These are phyloP conservation scores for Tachyglossus aculeatus DNA, from an alignment of 2,797 vertebrate genomes.

Conservation along the genomic window DNA sequence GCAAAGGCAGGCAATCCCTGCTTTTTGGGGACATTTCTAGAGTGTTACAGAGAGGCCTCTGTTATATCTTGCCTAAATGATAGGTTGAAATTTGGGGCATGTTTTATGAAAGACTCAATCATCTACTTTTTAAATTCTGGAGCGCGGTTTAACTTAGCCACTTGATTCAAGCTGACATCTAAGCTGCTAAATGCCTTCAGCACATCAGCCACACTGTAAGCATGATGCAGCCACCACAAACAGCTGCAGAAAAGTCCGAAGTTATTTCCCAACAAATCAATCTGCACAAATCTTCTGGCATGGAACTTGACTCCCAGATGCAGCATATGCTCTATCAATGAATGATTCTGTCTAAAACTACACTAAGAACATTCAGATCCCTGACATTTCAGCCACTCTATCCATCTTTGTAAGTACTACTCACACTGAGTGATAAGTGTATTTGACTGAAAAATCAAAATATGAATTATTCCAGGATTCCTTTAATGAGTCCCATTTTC, in stretches of 20 bases:
- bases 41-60: too few species aligned
- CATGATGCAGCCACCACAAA: conserved; percentile 13
- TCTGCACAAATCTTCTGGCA: conserved; percentile 33
- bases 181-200: neutral
- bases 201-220: neutral
- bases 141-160: neutral
- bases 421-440: neutral
- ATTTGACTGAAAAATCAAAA: neutral
- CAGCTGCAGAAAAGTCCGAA: conserved; percentile 49
- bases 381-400: neutral
- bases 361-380: conserved; percentile 15
- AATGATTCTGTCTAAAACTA: conserved; percentile 28
- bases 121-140: neutral
- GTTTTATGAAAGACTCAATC: too few species aligned
- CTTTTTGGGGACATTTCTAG: too few species aligned
- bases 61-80: neutral
- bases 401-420: neutral
- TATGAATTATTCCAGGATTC: neutral
- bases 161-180: conserved; percentile 26
- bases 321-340: neutral
- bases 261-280: conserved; percentile 33
- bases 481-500: too few species aligned
- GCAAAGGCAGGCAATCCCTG: too few species aligned
- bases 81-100: too few species aligned
- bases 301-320: conserved; percentile 23